Base-by-base conservation (phyloP, 2,113 vertebrate species). In the Anser cygnoides region DNA sequence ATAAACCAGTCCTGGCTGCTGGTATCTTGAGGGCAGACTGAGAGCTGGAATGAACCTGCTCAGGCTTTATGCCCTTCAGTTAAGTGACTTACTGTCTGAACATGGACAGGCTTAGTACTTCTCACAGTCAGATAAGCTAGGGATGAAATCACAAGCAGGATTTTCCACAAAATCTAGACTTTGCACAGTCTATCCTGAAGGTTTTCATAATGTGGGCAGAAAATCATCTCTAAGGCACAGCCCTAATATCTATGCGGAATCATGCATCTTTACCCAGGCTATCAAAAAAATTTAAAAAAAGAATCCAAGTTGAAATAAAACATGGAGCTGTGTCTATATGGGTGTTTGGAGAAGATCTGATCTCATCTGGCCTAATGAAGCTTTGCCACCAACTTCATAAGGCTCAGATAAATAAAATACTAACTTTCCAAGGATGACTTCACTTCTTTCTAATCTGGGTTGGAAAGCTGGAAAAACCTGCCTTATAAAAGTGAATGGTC, bases 381-480 rank as follows among this genome's bases (percentile, higher is more conserved):
- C 7, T 3, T 73, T 76, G 71, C 89, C 63, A 79, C 37, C 86
- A 79, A 33, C 6, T 49, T 85, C 55, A 22, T 59, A 72, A 66
- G 37, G 44, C 44, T 87, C 58, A 76, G 82, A 89, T 89, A 94
- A 91, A 95, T 52, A 82, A 94, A 91, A 95, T 52, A 82, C 66
- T 31, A 89, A 82, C 81, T 94, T 94, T 93, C 84, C 93, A 94
- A 73, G 37, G 46, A 76, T 87, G 50, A 87, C 62, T 93, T 94
- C 41, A 74, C 82, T 73, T 85, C 59, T 93, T 37, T 83, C 59
- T 87, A 26, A 62, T 8, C 70, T 76, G 20, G 37, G 66, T 85
- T 93, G 91, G 81, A 87, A 96, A 95, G 50, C 91, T 89, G 84
- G 92, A 95, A 94, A 93, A 92, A 86, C 67, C 46, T 81, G 85